Conservation (phyloP, 2,888 invertebrate species). For the Steinernema scapterisci region DNA sequence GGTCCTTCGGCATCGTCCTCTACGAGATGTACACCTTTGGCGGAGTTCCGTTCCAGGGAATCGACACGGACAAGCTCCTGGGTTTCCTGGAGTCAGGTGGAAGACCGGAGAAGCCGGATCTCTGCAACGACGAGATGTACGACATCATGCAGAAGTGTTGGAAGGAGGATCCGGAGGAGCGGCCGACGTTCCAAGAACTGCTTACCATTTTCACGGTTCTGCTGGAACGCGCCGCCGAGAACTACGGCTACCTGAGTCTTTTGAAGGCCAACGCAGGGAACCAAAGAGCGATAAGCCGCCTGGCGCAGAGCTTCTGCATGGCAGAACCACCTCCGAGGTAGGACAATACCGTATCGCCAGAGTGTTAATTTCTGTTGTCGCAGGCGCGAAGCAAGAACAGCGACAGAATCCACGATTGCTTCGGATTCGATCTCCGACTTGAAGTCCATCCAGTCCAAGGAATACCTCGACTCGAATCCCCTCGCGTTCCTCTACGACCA, state of each 20-base stretch:
- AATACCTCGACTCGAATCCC: no score
- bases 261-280: not conserved
- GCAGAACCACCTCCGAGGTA: not conserved
- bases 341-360: not conserved
- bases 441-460: no score
- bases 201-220: constrained; percentile 54
- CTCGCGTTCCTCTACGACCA: no score
- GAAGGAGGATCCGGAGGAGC: constrained; percentile 51
- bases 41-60: constrained; percentile 54
- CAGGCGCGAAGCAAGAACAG: not conserved
- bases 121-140: constrained; percentile 56
- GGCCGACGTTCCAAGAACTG: constrained; percentile 60
- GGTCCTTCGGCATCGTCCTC: constrained; percentile 61
- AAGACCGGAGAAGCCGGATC: constrained; percentile 54
- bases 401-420: constrained; percentile 13
- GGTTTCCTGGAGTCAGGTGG: constrained; percentile 52
- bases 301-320: constrained; percentile 19
- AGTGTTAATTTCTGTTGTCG: not conserved
- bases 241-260: constrained; percentile 12
- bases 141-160: constrained; percentile 63
- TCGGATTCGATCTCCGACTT: not conserved
- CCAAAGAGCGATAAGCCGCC: not conserved
- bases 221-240: constrained; percentile 50
- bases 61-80: constrained; percentile 55
- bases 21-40: constrained; percentile 65